Evolutionary conservation across 2,888 invertebrate genomes (phyloP), one percentile per base, ranked within the genome.

Genomic region (Drosophila mercatorum): DNA sequence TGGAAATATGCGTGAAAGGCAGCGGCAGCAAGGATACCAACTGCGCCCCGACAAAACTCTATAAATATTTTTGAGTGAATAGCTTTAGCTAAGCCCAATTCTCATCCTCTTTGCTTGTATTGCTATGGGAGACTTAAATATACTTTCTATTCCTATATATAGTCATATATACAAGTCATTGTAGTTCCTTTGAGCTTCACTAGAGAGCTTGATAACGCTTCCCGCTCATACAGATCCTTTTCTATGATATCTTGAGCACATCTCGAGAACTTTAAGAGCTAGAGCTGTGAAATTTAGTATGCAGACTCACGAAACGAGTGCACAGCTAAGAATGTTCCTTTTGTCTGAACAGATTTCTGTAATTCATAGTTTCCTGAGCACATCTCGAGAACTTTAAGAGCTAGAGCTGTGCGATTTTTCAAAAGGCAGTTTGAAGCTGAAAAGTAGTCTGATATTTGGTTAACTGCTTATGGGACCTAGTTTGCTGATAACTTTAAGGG

Each of bases 1-100:
- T 51, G 51, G 51, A 34, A 51, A 36, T 34, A 17, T 12, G 34
- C 12, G 51, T 51, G 51, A 36, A 51, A 51, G 7, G 17, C 51
- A 12, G 17, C 34, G 5, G 12, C 51, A 22, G 17, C 51, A 17
- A 51, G 51, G 51, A 51, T 22, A 51, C 4, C 17, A 12, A 12
- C 12, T 22, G 49, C 31, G n/a, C 11, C 34, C 8, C 34, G 17
- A 10, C 8, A 34, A 34, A 34, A 2, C 34, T 8, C 34, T 10
- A 34, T 34, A 34, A 10, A 34, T 34, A 34, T 34, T 34, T 34
- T 34, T 10, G 3, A 17, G 31, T 17, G 11, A 49, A 49, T 49
- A 49, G 49, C 34, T 51, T 11, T 5, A 3, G 5, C 28, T 28
- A 10, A 10, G 10, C 17, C 4, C 40, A 40, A 17, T 17, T 17